Conservation (phyloP, 2,888 invertebrate genomes). For the Anaspis maculata region DNA sequence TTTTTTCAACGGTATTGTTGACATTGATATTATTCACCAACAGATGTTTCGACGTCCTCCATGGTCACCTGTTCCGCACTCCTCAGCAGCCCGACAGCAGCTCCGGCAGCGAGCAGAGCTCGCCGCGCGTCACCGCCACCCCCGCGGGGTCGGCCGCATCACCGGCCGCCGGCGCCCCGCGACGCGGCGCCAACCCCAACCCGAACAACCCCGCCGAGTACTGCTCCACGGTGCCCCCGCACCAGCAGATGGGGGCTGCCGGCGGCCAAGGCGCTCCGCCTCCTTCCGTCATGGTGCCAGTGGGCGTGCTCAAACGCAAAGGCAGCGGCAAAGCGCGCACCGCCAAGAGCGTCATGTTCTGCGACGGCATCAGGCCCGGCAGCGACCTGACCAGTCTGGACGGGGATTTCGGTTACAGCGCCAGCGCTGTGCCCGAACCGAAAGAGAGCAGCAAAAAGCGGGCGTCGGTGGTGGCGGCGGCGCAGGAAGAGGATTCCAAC, state of each 20-base stretch:
- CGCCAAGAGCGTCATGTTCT: slow-evolving; percentile 76
- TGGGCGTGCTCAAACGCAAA: slow-evolving; percentile 71
- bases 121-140: too few species aligned
- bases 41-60: background rate
- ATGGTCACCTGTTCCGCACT: background rate
- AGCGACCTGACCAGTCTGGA: slow-evolving; percentile 77
- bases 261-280: slow-evolving; percentile 41
- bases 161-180: slow-evolving; percentile 29
- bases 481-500: background rate
- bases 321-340: slow-evolving; percentile 46
- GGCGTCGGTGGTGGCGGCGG: too few species aligned
- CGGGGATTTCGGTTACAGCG: slow-evolving; percentile 42
- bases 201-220: slow-evolving; percentile 84
- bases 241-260: slow-evolving; percentile 59
- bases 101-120: slow-evolving; percentile 24
- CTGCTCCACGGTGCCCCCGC: slow-evolving; percentile 73
- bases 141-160: too few species aligned
- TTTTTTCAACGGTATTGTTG: too few species aligned
- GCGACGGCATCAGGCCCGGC: slow-evolving; percentile 81
- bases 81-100: slow-evolving; percentile 24
- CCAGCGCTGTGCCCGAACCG: background rate
- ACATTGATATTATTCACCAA: too few species aligned
- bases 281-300: slow-evolving; percentile 76
- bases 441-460: slow-evolving; percentile 1
- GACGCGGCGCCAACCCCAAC: slow-evolving; percentile 63